Evolutionary conservation across 2,888 invertebrate species (phyloP).

Genomic region (Yponomeuta cagnagella): DNA sequence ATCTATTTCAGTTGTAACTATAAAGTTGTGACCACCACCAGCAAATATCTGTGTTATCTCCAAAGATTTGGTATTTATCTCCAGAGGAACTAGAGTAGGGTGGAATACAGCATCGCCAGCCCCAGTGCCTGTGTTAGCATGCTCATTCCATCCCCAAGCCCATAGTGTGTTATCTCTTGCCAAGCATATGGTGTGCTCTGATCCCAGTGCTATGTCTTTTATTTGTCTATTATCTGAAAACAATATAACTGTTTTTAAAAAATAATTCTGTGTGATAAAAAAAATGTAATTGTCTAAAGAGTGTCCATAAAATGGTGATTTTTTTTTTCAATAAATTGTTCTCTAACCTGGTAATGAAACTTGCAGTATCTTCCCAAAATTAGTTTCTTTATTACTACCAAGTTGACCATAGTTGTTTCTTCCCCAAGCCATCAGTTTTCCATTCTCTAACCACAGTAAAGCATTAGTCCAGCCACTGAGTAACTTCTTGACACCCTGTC

Average conservation of each 20-base stretch:
- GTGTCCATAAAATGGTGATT: no score
- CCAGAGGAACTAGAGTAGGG: conserved; percentile 48
- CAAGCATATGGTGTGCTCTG: conserved; percentile 86
- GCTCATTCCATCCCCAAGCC: conserved; percentile 95
- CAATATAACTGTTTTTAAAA: conserved; percentile 26
- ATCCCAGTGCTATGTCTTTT: conserved; percentile 80
- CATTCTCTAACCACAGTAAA: conserved; percentile 77
- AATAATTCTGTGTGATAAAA: no score
- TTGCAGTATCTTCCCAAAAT: conserved; percentile 45
- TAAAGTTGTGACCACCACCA: conserved; percentile 66
- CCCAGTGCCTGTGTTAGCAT: conserved; percentile 87
- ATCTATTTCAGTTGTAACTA: conserved; percentile 32
- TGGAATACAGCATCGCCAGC: conserved; percentile 38
- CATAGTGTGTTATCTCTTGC: conserved; percentile 79
- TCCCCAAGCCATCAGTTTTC: conserved; percentile 84
- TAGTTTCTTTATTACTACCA: conserved; percentile 58
- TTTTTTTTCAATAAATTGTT: neutral
- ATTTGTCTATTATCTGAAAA: conserved; percentile 65
- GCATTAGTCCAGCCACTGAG: conserved; percentile 88
- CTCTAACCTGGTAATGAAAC: conserved; percentile 53
- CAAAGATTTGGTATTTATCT: conserved; percentile 26
- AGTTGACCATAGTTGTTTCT: conserved; percentile 88
- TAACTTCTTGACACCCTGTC: conserved; percentile 73
- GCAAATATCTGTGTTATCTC: conserved; percentile 49
- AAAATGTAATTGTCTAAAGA: no score